phyloP scores from a whole-genome alignment of 2,797 vertebrate genomes.

The Garrulus glandarius region DNA sequence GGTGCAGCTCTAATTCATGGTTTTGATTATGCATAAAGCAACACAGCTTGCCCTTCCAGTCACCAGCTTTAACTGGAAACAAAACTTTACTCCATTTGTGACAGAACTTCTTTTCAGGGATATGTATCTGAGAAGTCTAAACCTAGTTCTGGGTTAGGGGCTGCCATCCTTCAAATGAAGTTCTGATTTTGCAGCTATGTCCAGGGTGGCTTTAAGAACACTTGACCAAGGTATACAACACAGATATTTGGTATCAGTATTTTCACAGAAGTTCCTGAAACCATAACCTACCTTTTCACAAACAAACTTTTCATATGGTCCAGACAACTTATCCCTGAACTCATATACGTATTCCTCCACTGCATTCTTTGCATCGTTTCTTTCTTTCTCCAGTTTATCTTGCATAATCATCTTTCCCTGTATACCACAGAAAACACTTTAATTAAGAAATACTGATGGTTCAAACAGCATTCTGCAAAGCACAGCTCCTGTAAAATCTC shows the following conservation, averaged over 20 bases:
- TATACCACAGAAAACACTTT: neutral
- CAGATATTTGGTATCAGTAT: neutral
- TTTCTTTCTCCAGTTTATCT: slow-evolving; percentile 82
- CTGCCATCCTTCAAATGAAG: neutral
- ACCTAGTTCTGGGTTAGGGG: neutral
- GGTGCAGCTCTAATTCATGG: neutral
- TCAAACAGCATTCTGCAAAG: neutral
- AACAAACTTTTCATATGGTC: slow-evolving; percentile 79
- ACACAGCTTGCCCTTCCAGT: neutral
- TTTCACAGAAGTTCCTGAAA: neutral
- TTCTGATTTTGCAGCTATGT: neutral
- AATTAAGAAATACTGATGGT: neutral
- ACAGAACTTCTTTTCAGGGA: neutral
- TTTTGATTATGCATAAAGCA: neutral
- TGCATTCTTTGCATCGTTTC: slow-evolving; percentile 83
- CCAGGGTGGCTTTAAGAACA: neutral
- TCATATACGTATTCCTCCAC: slow-evolving; percentile 85
- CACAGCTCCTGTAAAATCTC: neutral
- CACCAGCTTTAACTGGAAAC: neutral
- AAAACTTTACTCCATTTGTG: neutral
- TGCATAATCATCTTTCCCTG: slow-evolving; percentile 85
- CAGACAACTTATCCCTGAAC: slow-evolving; percentile 81
- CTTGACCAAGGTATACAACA: neutral
- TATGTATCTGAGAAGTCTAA: neutral
- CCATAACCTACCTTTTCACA: slow-evolving; percentile 72